Percentiles rank a stretch among this genome's conserved stretches.
Evolutionary conservation across 53 echinoderm and acorn worm genomes (phyloP).

Genomic region (Stichopus horrens): DNA sequence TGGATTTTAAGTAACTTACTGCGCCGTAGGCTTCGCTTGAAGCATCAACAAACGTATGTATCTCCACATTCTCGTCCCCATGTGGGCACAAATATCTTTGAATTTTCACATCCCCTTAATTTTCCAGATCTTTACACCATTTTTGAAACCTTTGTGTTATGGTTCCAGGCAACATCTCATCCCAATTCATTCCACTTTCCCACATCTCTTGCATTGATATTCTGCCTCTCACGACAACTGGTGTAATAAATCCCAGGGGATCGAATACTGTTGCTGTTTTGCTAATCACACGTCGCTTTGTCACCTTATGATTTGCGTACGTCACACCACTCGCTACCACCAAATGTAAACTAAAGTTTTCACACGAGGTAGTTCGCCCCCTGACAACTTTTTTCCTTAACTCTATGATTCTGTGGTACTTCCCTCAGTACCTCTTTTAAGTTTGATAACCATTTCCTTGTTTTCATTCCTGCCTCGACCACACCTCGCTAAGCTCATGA

Average conservation of each 20-base stretch:
- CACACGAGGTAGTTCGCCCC: conserved; percentile 49
- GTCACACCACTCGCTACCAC: neutral
- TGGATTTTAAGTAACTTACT: neutral
- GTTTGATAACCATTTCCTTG: conserved; percentile 54
- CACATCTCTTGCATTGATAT: conserved; percentile 22
- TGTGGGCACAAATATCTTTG: neutral
- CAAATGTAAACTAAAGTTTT: conserved; percentile 66
- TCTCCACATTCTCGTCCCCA: neutral
- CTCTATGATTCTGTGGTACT: conserved; percentile 58
- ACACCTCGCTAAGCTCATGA: conserved; percentile 29
- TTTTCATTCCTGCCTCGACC: conserved; percentile 43
- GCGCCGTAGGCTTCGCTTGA: neutral
- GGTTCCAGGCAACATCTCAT: neutral
- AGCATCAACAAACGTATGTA: neutral
- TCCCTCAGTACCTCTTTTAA: conserved; percentile 56
- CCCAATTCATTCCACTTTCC: conserved; percentile 25
- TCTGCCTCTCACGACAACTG: neutral
- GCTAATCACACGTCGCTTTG: conserved; percentile 42
- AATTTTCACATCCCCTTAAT: neutral
- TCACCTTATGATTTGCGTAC: neutral
- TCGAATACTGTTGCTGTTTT: conserved; percentile 45
- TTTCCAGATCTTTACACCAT: neutral
- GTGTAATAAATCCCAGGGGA: conserved; percentile 16
- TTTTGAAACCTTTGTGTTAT: neutral
- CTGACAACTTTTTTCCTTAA: conserved; percentile 57